Conservation (phyloP, 92 coral and sea anemone species). For the Virgularia gustaviana region DNA sequence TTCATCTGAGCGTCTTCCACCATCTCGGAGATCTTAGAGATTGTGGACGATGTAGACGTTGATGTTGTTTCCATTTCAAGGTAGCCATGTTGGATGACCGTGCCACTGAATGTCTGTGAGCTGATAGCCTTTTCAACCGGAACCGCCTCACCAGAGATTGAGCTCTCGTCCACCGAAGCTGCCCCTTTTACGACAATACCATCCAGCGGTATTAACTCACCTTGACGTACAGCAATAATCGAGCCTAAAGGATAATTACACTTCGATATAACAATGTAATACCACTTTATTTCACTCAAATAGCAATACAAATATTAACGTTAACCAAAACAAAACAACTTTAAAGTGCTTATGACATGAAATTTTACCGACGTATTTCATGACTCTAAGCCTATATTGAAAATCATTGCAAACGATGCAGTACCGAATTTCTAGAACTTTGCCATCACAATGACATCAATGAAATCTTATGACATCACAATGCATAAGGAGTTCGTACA, state of each 20-base stretch:
- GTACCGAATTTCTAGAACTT: no score
- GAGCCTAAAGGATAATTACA: constrained; percentile 48
- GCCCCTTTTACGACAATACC: constrained; percentile 86
- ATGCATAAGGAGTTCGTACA: no score
- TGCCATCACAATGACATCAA: no score
- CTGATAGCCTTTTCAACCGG: constrained; percentile 83
- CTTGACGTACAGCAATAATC: constrained; percentile 84
- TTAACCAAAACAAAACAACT: no score
- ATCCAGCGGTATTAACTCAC: constrained; percentile 91
- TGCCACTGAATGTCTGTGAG: constrained; percentile 79
- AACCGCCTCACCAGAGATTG: constrained; percentile 88
- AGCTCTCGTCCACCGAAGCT: constrained; percentile 94
- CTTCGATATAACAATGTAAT: background rate
- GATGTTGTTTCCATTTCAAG: constrained; percentile 87
- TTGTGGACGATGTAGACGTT: constrained; percentile 80
- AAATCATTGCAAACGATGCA: no score
- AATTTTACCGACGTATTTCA: no score
- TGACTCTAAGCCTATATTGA: no score
- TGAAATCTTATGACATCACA: no score
- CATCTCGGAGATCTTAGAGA: constrained; percentile 61
- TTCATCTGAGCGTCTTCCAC: constrained; percentile 90
- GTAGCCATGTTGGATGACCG: constrained; percentile 96
- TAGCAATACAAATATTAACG: no score
- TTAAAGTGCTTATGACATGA: no score
- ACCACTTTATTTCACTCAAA: no score